A percentile compares a stretch with the other conserved stretches of the same genome.
phyloP scores from a whole-genome alignment of 2,888 invertebrate genomes.

The Deroplatys truncata region DNA sequence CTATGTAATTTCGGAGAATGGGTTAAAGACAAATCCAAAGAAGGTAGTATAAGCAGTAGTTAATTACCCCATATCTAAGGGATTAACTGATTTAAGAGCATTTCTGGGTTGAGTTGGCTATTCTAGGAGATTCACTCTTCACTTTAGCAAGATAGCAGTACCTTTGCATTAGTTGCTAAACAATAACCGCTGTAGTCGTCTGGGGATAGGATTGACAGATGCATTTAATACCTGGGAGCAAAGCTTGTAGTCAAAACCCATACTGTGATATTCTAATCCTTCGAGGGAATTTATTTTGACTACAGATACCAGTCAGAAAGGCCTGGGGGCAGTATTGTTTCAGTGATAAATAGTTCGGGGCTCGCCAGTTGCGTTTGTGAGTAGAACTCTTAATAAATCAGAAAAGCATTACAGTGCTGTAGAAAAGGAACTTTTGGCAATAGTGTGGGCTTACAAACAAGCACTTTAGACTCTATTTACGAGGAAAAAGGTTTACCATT shows the following conservation, averaged over 20 bases:
- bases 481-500: slow-evolving; percentile 36
- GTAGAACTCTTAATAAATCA: slow-evolving; percentile 33
- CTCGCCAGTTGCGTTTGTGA: slow-evolving; percentile 36
- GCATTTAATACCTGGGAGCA: neutral
- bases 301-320: slow-evolving; percentile 34
- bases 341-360: slow-evolving; percentile 31
- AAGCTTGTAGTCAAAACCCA: slow-evolving; percentile 17
- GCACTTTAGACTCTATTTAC: slow-evolving; percentile 37
- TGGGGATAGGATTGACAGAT: neutral
- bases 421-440: slow-evolving; percentile 36
- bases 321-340: slow-evolving; percentile 34
- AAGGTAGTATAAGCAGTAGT: slow-evolving; percentile 31
- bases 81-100: slow-evolving; percentile 27
- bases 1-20: slow-evolving; percentile 31
- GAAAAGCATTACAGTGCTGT: slow-evolving; percentile 33
- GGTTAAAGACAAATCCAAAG: slow-evolving; percentile 31
- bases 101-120: slow-evolving; percentile 41
- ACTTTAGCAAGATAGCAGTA: slow-evolving; percentile 37
- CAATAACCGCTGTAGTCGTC: neutral
- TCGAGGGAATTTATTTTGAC: slow-evolving; percentile 35
- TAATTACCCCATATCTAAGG: slow-evolving; percentile 29
- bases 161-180: slow-evolving; percentile 33
- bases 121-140: slow-evolving; percentile 40
- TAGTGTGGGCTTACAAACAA: slow-evolving; percentile 35
- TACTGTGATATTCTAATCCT: slow-evolving; percentile 37